Base-by-base conservation (phyloP, 1,140 invertebrate species). In the Luehdorfia chinensis region DNA sequence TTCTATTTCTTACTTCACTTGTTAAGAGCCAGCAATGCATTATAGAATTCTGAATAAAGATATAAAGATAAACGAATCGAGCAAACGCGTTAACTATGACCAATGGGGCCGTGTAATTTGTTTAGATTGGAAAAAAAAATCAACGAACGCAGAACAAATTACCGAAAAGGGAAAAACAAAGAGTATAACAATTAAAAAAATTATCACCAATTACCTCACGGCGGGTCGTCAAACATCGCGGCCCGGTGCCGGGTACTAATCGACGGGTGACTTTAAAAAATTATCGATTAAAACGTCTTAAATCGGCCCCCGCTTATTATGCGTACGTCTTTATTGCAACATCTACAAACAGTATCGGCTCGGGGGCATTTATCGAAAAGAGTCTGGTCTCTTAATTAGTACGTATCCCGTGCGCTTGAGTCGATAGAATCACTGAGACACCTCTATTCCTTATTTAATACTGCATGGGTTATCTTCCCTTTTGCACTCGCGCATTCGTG, bases 301-400 rank as follows among this genome's bases (percentile, higher is more conserved):
- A 71, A 67, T 63, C 60, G 67, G 50, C 50, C 58, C 61, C 51
- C 61, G 53, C 62, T 71, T 66, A 66, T 70, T 65, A 71, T 63
- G 50, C 59, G 58, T 66, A 76, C 55, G 64, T 71, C 72, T 78
- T 73, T 71, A 78, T 77, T 68, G 64, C 65, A 65, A 72, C 62
- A 70, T 75, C 64, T 67, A n/a, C 59, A 51, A 57, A 59, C 54
- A 64, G n/a, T n/a, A n/a, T n/a, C n/a, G n/a, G n/a, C n/a, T n/a
- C 57, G 44, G 48, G 33, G 44, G 49, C 59, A 68, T 64, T 66
- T 74, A 73, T 70, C 66, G 62, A 54, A 55, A 63, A 65, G 59
- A 62, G 62, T 57, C 15, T 55, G 65, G 56, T 57, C 68, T 67
- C 66, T 83, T 79, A 84, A 84, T 84, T 84, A 84, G 80, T 83